phyloP scores from a whole-genome alignment of 2,113 vertebrate genomes.

The Serinus canaria region DNA sequence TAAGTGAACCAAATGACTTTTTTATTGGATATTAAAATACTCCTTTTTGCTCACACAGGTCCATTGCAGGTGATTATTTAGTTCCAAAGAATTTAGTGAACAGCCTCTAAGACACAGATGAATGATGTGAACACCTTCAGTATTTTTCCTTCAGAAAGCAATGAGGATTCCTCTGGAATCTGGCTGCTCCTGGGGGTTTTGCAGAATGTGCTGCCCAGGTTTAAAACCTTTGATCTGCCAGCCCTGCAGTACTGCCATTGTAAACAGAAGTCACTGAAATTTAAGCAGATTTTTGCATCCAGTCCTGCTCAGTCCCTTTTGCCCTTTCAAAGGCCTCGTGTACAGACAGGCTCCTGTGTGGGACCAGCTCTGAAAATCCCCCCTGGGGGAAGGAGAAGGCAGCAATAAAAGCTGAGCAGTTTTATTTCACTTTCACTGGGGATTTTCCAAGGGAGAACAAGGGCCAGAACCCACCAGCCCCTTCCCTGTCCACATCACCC shows the following conservation, averaged over 20 bases:
- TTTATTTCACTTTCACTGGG: too few relatives aligned
- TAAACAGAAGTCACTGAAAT: neutral
- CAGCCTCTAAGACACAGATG: neutral
- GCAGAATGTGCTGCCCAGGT: neutral
- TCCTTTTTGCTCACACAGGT: neutral
- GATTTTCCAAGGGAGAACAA: too few relatives aligned
- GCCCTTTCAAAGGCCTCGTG: neutral
- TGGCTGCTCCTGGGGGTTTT: neutral
- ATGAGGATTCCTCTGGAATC: neutral
- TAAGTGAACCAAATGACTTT: neutral
- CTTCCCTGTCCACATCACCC: neutral
- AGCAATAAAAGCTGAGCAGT: accelerated
- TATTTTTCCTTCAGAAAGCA: neutral
- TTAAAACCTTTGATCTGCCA: neutral
- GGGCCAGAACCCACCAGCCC: neutral
- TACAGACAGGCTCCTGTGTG: accelerated
- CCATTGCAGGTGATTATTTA: neutral
- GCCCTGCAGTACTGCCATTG: too few relatives aligned
- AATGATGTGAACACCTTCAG: neutral
- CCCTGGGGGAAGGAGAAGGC: accelerated
- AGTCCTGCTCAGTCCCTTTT: neutral
- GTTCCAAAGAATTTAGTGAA: neutral
- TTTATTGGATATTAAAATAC: neutral
- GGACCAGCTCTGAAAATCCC: neutral
- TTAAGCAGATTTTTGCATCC: neutral